Evolutionary conservation across 1,140 invertebrate genomes (phyloP).

Genomic region (Monomorium pharaonis): DNA sequence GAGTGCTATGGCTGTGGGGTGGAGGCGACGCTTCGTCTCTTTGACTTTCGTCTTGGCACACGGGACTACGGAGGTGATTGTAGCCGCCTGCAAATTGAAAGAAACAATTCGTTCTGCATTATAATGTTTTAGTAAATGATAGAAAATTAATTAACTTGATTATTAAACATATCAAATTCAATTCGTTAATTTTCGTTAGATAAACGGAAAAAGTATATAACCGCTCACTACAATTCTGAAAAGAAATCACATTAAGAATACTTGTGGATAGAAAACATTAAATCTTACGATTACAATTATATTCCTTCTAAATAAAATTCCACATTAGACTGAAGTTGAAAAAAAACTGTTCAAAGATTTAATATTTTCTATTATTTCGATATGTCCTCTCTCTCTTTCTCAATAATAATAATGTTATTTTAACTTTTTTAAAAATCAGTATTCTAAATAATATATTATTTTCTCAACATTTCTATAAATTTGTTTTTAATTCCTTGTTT

Average conservation of each 20-base stretch:
- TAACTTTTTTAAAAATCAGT: no score
- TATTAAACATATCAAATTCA: background rate
- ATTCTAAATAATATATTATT: background rate
- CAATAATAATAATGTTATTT: no score
- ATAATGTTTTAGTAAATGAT: background rate
- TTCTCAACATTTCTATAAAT: background rate
- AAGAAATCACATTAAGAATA: no score
- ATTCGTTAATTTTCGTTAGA: background rate
- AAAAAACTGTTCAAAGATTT: background rate
- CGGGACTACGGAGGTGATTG: slow-evolving; percentile 86
- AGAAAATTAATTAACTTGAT: background rate
- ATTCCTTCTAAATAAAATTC: background rate
- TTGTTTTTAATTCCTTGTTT: background rate
- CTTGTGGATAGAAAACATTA: no score
- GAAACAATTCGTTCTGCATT: background rate
- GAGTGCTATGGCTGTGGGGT: slow-evolving; percentile 81
- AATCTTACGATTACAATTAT: background rate
- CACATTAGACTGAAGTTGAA: background rate
- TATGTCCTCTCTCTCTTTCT: no score
- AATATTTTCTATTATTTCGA: background rate
- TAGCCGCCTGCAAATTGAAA: slow-evolving; percentile 84
- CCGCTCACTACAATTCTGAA: no score
- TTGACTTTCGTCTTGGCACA: slow-evolving; percentile 85
- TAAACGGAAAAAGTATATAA: background rate
- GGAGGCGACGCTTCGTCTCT: slow-evolving; percentile 85